These are phyloP conservation scores for Drosophila multiciliata DNA, from an alignment of 2,888 invertebrate genomes.

Conservation along the genomic window DNA sequence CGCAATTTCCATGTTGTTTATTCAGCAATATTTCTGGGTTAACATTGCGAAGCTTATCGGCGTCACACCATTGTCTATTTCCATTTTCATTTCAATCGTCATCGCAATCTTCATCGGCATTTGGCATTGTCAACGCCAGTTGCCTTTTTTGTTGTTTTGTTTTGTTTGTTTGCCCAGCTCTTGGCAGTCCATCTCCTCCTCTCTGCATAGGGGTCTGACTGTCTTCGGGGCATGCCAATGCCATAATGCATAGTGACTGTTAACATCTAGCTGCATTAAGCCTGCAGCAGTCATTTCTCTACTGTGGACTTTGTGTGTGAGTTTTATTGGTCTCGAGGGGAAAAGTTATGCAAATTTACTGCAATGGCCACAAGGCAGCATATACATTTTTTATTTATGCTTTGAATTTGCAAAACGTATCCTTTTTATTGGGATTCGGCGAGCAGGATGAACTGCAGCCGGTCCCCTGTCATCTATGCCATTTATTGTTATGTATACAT, in stretches of 20 bases:
- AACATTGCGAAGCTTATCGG: slow-evolving; percentile 10
- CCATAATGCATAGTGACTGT: slow-evolving; percentile 29
- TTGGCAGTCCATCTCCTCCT: slow-evolving; percentile 1
- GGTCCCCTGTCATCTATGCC: neutral
- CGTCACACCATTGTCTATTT: slow-evolving; percentile 23
- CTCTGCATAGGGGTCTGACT: neutral
- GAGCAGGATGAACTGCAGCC: slow-evolving; percentile 30
- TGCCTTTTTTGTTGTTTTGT: slow-evolving; percentile 29
- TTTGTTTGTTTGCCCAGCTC: slow-evolving; percentile 37
- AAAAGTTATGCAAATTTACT: slow-evolving; percentile 45
- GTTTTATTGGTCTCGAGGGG: slow-evolving; percentile 25
- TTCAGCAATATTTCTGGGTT: slow-evolving; percentile 37
- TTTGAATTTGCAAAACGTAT: slow-evolving; percentile 53
- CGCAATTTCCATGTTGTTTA: slow-evolving; percentile 45
- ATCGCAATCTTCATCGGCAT: slow-evolving; percentile 3
- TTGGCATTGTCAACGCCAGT: slow-evolving; percentile 12
- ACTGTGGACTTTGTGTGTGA: slow-evolving; percentile 1
- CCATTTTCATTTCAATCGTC: slow-evolving; percentile 14
- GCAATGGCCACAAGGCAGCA: slow-evolving; percentile 22
- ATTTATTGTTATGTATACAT: slow-evolving; percentile 14
- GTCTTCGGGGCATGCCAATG: slow-evolving; percentile 23
- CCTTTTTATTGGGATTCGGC: slow-evolving; percentile 40
- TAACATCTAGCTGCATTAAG: slow-evolving; percentile 28
- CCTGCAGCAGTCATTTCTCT: slow-evolving; percentile 8
- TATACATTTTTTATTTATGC: slow-evolving; percentile 61